Percentiles rank a stretch among this genome's conserved stretches.
phyloP scores from a whole-genome alignment of 1,140 invertebrate genomes.

The Eueides isabella region DNA sequence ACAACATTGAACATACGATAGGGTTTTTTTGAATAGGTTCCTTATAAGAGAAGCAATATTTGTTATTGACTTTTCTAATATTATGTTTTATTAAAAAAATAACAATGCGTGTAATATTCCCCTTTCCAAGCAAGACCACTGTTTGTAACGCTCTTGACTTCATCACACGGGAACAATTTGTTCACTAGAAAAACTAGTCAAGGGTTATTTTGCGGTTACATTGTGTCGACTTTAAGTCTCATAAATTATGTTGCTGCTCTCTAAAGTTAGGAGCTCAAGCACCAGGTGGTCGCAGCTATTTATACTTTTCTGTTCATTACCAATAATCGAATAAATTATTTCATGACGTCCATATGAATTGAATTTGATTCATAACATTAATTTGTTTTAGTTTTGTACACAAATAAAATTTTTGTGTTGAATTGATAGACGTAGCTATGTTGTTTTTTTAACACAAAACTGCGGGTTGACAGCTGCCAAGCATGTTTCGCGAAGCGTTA shows the following conservation, averaged over 20 bases:
- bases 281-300: conserved; percentile 77
- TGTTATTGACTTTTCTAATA: conserved; percentile 3
- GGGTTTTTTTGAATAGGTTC: neutral
- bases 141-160: conserved; percentile 46
- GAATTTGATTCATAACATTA: conserved; percentile 58
- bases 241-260: conserved; percentile 73
- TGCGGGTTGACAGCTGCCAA: conserved; percentile 58
- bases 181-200: conserved; percentile 69
- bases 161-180: conserved; percentile 57
- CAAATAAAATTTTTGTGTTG: neutral
- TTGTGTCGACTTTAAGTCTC: conserved; percentile 61
- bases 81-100: conserved; percentile 6
- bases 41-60: conserved; percentile 4
- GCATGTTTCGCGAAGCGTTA: conserved; percentile 70
- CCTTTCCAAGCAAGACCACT: conserved; percentile 35
- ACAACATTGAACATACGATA: neutral
- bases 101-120: conserved; percentile 38
- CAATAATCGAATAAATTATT: conserved; percentile 72
- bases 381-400: conserved; percentile 38
- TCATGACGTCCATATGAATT: conserved; percentile 69
- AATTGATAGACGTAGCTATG: neutral
- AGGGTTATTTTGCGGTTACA: conserved; percentile 78
- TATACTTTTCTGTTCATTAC: conserved; percentile 67
- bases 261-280: conserved; percentile 54
- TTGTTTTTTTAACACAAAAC: conserved; percentile 9